phyloP scores from a whole-genome alignment of 2,113 vertebrate species.

The Heteronetta atricapilla region DNA sequence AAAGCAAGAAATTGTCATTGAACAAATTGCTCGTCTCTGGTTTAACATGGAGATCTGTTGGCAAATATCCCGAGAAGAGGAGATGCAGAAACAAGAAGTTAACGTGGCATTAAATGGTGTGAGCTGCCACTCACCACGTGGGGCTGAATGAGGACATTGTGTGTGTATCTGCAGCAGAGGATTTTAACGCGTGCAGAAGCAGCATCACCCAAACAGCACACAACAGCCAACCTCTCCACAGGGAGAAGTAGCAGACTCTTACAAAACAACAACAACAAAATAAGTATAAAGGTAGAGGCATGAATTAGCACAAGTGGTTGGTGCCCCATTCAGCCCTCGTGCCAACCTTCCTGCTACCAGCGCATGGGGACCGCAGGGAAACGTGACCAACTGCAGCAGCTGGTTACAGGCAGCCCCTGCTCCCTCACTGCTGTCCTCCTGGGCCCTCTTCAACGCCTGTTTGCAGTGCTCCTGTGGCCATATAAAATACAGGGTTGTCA shows the following conservation, averaged over 20 bases:
- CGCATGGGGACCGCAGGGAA: neutral
- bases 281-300: neutral
- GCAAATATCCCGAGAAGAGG: neutral
- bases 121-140: neutral
- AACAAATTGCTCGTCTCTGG: neutral
- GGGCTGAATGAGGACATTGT: neutral
- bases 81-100: neutral
- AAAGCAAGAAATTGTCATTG: neutral
- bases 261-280: neutral
- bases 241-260: neutral
- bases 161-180: rapidly evolving
- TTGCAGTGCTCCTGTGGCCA: neutral
- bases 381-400: neutral
- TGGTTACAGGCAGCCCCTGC: neutral
- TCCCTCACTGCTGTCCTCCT: neutral
- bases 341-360: neutral
- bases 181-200: neutral
- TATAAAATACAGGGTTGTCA: neutral
- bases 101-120: rapidly evolving
- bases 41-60: neutral
- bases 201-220: neutral
- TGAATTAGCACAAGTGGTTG: neutral
- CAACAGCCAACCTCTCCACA: neutral
- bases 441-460: neutral
- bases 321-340: neutral